These are phyloP conservation scores for Empidonax alnorum DNA, from an alignment of 2,113 vertebrate species.

Conservation along the genomic window DNA sequence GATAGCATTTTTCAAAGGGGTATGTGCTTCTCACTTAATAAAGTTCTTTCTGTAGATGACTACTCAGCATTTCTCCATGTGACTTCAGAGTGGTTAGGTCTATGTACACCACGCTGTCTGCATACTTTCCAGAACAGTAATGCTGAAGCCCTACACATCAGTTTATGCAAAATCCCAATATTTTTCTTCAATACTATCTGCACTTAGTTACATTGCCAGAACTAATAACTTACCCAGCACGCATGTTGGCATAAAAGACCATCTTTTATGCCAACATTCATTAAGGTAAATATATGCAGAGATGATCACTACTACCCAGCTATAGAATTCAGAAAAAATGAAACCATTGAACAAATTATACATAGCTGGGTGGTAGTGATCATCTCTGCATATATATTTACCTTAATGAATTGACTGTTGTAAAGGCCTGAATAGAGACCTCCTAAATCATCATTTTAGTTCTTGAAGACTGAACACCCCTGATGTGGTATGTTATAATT, in stretches of 20 bases:
- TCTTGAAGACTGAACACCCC: background rate
- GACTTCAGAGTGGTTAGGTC: background rate
- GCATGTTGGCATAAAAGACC: background rate
- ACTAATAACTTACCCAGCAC: background rate
- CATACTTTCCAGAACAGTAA: background rate
- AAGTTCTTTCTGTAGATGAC: background rate
- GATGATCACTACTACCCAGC: no score
- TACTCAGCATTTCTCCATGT: background rate
- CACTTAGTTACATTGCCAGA: background rate
- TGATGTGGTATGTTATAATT: background rate
- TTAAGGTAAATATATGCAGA: no score
- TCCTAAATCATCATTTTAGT: background rate
- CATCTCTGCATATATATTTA: background rate
- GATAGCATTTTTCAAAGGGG: background rate
- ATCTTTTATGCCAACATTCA: no score
- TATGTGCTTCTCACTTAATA: background rate
- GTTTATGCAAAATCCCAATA: background rate
- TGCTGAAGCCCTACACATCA: fast-evolving
- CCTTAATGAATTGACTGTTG: background rate
- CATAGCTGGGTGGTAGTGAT: background rate
- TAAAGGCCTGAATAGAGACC: background rate
- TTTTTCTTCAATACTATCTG: background rate
- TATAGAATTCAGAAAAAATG: no score
- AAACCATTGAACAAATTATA: no score
- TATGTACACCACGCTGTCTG: background rate